Percentiles rank a stretch among this genome's conserved stretches.
Evolutionary conservation across 2,888 invertebrate genomes (phyloP).

Genomic region (Chalcis sispes): DNA sequence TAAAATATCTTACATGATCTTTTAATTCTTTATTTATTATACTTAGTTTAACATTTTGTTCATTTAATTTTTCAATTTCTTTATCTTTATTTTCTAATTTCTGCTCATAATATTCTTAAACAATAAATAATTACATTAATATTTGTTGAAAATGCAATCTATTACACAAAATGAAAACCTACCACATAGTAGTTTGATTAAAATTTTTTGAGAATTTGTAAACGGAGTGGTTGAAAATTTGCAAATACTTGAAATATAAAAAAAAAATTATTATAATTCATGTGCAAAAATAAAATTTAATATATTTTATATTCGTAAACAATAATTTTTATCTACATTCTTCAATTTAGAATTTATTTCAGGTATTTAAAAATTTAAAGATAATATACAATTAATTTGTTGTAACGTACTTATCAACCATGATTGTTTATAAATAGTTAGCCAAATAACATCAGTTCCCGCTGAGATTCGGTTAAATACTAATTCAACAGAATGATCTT

Average conservation of each 20-base stretch:
- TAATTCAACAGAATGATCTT: too few relatives aligned
- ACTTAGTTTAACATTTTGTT: background rate
- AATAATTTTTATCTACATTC: too few relatives aligned
- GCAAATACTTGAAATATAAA: constrained; percentile 20
- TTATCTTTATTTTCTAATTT: background rate
- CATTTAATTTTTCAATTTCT: background rate
- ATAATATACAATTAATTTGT: background rate
- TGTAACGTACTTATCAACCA: constrained; percentile 24
- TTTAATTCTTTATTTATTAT: background rate
- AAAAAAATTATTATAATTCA: background rate
- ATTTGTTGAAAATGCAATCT: background rate
- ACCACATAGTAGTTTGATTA: constrained; percentile 30
- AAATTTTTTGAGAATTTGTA: constrained; percentile 14
- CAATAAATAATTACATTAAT: background rate
- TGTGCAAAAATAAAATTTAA: background rate
- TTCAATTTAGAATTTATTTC: too few relatives aligned
- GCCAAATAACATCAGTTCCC: constrained; percentile 9
- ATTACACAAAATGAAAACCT: background rate
- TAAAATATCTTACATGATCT: background rate
- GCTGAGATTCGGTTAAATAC: too few relatives aligned
- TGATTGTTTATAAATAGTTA: constrained; percentile 11
- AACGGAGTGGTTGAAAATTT: background rate
- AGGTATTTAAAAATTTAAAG: background rate
- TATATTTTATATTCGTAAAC: too few relatives aligned
- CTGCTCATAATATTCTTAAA: constrained; percentile 32